Conservation (phyloP, 2,113 vertebrate species). For the Glaucidium brasilianum region DNA sequence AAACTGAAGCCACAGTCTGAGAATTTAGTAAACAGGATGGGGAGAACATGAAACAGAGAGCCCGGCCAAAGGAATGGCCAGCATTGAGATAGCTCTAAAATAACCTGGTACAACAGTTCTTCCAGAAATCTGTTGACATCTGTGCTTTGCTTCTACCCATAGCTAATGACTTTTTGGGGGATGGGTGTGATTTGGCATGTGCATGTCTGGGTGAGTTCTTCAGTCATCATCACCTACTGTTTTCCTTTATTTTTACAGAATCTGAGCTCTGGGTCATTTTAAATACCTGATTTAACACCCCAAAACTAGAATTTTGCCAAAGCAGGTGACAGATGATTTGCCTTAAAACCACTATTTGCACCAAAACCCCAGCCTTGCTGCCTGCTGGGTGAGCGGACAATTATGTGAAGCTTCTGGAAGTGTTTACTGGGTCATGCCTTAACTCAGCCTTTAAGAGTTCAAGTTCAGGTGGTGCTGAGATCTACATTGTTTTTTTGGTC, state of each 20-base stretch:
- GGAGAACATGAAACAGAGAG: not conserved
- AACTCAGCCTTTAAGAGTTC: not conserved
- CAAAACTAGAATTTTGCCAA: not conserved
- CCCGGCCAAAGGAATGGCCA: not conserved
- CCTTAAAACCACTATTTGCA: not conserved
- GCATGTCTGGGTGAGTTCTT: fast-evolving
- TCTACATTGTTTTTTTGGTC: not conserved
- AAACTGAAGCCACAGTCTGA: not conserved
- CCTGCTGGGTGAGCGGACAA: not conserved
- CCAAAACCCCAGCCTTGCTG: not conserved
- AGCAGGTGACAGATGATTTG: not conserved
- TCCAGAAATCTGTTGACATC: not conserved
- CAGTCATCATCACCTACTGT: not conserved
- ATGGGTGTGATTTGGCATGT: not conserved
- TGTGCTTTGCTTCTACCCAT: not conserved
- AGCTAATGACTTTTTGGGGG: fast-evolving
- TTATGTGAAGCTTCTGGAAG: not conserved
- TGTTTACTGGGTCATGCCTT: not conserved
- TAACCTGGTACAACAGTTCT: not conserved
- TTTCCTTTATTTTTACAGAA: not conserved
- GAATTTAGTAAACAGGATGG: conserved; percentile 20
- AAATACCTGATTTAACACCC: not conserved
- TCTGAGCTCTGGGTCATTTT: not conserved
- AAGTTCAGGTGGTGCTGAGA: not conserved
- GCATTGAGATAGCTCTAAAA: fast-evolving